These are phyloP conservation scores for Dryomyza anilis DNA, from an alignment of 2,888 invertebrate species.

Conservation along the genomic window DNA sequence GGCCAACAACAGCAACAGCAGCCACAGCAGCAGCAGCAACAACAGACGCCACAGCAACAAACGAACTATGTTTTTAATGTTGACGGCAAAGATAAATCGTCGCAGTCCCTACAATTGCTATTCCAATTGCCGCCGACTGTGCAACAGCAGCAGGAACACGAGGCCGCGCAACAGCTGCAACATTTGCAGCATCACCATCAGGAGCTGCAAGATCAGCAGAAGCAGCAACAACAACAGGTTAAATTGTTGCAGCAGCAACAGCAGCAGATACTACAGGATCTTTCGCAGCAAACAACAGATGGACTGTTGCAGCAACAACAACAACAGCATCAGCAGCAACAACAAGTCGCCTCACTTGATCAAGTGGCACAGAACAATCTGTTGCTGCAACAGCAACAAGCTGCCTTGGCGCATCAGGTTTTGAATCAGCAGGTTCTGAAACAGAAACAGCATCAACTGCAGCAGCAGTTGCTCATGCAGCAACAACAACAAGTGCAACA, in stretches of 20 bases:
- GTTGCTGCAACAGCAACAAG: slow-evolving; percentile 53
- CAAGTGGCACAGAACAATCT: slow-evolving; percentile 56
- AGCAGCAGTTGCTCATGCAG: slow-evolving; percentile 63
- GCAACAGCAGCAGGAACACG: slow-evolving; percentile 41
- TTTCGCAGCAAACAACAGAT: slow-evolving; percentile 43
- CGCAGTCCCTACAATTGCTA: slow-evolving; percentile 58
- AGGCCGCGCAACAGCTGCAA: slow-evolving; percentile 45
- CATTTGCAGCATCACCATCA: slow-evolving; percentile 44
- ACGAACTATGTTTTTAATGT: slow-evolving; percentile 61
- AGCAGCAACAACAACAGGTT: slow-evolving; percentile 42
- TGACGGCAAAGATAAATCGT: slow-evolving; percentile 57
- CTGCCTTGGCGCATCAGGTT: slow-evolving; percentile 47
- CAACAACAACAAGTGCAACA: slow-evolving; percentile 52
- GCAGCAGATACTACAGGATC: slow-evolving; percentile 36
- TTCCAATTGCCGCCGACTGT: slow-evolving; percentile 58
- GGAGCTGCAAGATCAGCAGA: slow-evolving; percentile 42
- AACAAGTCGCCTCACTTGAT: slow-evolving; percentile 52
- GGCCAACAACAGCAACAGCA: slow-evolving; percentile 44
- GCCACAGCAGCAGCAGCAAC: slow-evolving; percentile 41
- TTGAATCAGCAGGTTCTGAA: slow-evolving; percentile 51
- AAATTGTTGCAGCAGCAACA: slow-evolving; percentile 50
- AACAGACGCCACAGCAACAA: slow-evolving; percentile 43
- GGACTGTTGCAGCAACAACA: slow-evolving; percentile 43
- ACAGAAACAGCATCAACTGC: slow-evolving; percentile 62
- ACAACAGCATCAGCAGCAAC: slow-evolving; percentile 42